A percentile compares a stretch with the other conserved stretches of the same genome.
These are phyloP conservation scores for Leptoclinus maculatus DNA, from an alignment of 2,797 vertebrate genomes.

Conservation along the genomic window DNA sequence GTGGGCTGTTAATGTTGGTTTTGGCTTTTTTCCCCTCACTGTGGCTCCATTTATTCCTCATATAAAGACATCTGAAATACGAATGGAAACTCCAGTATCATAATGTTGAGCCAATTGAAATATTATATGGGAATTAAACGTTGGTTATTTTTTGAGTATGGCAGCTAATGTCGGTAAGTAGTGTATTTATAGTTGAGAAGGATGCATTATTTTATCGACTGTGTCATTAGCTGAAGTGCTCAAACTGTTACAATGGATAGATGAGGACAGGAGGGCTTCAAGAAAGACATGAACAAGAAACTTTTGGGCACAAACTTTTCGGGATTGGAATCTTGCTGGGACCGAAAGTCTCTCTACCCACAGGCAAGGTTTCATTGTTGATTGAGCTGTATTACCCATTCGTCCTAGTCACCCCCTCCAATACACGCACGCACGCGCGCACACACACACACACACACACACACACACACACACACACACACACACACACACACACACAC, in stretches of 20 bases:
- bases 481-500: neutral
- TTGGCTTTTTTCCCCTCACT: conserved; percentile 12
- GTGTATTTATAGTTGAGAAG: neutral
- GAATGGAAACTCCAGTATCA: conserved; percentile 1
- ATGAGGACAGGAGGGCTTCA: neutral
- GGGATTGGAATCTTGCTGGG: neutral
- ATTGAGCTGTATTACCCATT: conserved; percentile 54
- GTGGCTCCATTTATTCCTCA: conserved; percentile 31
- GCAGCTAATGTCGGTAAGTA: neutral
- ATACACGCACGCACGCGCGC: neutral
- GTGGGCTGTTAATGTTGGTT: conserved; percentile 40
- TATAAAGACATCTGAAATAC: conserved; percentile 23
- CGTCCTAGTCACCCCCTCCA: conserved; percentile 19
- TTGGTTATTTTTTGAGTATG: neutral
- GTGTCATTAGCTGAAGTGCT: neutral
- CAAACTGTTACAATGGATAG: neutral
- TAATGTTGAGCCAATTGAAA: neutral
- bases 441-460: conserved; percentile 14
- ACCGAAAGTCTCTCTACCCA: conserved; percentile 7
- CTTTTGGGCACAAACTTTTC: neutral
- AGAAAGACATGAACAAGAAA: neutral
- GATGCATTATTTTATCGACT: neutral
- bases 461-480: conserved; percentile 10
- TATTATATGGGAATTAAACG: neutral
- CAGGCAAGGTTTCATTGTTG: conserved; percentile 41